These are phyloP conservation scores for Rallus crepitans DNA, from an alignment of 2,797 vertebrate genomes.

Conservation along the genomic window DNA sequence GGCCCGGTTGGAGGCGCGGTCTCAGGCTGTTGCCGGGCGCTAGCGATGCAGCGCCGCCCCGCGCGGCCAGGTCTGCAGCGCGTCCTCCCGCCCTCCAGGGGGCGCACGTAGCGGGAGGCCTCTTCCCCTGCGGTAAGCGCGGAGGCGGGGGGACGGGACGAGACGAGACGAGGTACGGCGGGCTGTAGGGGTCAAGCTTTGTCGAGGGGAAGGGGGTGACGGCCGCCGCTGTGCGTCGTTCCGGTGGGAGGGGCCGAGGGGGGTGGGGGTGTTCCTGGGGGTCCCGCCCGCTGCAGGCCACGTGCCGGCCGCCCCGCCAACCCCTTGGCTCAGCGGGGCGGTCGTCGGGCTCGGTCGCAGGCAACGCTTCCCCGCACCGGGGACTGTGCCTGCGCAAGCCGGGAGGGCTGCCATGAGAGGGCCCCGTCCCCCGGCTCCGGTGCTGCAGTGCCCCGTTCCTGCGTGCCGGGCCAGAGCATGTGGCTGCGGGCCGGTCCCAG, in stretches of 20 bases:
- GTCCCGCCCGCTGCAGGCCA: too few species aligned
- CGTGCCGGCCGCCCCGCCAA: too few species aligned
- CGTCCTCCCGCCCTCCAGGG: neutral
- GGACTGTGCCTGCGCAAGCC: neutral
- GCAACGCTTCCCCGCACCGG: neutral
- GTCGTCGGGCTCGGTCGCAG: fast-evolving
- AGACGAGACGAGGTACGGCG: neutral
- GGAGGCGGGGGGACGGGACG: too few species aligned
- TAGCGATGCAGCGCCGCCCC: too few species aligned
- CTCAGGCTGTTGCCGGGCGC: fast-evolving
- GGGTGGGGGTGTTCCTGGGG: too few species aligned
- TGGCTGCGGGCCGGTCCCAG: neutral
- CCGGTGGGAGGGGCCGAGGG: neutral
- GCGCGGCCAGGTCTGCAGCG: neutral
- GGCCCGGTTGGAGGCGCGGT: too few species aligned
- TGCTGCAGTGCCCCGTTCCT: neutral
- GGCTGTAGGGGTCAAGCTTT: neutral
- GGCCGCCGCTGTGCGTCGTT: too few species aligned
- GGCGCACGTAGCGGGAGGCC: neutral
- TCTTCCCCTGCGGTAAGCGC: too few species aligned
- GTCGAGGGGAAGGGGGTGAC: fast-evolving
- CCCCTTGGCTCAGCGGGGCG: fast-evolving
- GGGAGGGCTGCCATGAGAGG: neutral
- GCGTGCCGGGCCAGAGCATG: neutral
- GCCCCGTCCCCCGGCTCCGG: fast-evolving